phyloP scores from a whole-genome alignment of 1,140 invertebrate species.

The Vollenhovia emeryi region DNA sequence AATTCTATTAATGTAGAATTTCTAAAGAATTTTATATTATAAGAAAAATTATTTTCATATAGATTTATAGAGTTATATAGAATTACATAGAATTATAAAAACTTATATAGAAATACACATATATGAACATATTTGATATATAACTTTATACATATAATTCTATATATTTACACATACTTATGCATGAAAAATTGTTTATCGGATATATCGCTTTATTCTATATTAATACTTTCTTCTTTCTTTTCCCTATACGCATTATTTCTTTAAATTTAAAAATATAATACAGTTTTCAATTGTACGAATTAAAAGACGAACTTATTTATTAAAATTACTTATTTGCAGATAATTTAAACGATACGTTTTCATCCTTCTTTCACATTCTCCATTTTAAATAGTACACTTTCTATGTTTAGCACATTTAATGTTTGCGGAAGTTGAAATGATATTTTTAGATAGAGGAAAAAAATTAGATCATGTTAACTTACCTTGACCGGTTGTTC shows the following conservation, averaged over 20 bases:
- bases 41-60: no score
- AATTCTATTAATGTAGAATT: no score
- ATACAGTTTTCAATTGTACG: not conserved
- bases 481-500: not conserved
- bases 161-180: no score
- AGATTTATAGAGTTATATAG: no score
- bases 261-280: not conserved
- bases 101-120: no score
- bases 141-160: no score
- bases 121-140: no score
- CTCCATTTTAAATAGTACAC: not conserved
- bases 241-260: not conserved
- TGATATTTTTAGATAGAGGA: not conserved
- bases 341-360: not conserved
- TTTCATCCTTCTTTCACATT: not conserved
- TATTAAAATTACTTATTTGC: not conserved
- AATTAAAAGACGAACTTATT: not conserved
- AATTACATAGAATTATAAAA: no score
- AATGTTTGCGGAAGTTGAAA: not conserved
- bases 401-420: not conserved
- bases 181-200: no score
- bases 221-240: not conserved
- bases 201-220: not conserved
- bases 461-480: not conserved
- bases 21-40: no score